These are phyloP conservation scores for Limonius californicus DNA, from an alignment of 1,140 invertebrate genomes.

Conservation along the genomic window DNA sequence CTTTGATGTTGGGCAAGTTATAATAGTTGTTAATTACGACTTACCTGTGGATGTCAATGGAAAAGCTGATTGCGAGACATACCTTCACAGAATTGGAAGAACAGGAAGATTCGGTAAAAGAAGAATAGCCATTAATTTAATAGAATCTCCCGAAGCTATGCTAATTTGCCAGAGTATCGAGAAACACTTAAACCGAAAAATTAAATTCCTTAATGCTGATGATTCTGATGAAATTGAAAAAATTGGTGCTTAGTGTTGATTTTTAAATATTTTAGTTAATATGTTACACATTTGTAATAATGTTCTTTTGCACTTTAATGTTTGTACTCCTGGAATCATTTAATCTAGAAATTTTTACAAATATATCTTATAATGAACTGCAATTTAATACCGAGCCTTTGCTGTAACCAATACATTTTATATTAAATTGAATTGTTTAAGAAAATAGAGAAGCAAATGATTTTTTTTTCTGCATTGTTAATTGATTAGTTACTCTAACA, in stretches of 20 bases:
- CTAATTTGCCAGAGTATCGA: conserved; percentile 78
- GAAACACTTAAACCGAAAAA: conserved; percentile 85
- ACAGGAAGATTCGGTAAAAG: conserved; percentile 95
- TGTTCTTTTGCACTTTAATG: too few relatives aligned
- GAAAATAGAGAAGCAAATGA: too few relatives aligned
- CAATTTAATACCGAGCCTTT: too few relatives aligned
- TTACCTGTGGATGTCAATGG: conserved; percentile 78
- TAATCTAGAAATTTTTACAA: too few relatives aligned
- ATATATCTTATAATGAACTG: too few relatives aligned
- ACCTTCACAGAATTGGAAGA: conserved; percentile 93
- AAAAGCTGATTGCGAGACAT: conserved; percentile 92
- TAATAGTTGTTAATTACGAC: conserved; percentile 98
- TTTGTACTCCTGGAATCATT: too few relatives aligned
- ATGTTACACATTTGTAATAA: too few relatives aligned
- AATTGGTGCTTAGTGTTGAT: conserved; percentile 57
- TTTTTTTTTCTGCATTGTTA: too few relatives aligned
- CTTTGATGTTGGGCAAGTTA: conserved; percentile 96
- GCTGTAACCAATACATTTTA: too few relatives aligned
- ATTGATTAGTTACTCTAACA: too few relatives aligned
- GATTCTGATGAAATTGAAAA: conserved; percentile 92
- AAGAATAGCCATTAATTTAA: conserved; percentile 93
- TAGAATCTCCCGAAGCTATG: conserved; percentile 71
- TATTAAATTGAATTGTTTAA: too few relatives aligned
- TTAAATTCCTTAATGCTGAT: conserved; percentile 77
- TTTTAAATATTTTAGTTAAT: too few relatives aligned